phyloP scores from a whole-genome alignment of 1,140 invertebrate species.

The Penaeus chinensis region DNA sequence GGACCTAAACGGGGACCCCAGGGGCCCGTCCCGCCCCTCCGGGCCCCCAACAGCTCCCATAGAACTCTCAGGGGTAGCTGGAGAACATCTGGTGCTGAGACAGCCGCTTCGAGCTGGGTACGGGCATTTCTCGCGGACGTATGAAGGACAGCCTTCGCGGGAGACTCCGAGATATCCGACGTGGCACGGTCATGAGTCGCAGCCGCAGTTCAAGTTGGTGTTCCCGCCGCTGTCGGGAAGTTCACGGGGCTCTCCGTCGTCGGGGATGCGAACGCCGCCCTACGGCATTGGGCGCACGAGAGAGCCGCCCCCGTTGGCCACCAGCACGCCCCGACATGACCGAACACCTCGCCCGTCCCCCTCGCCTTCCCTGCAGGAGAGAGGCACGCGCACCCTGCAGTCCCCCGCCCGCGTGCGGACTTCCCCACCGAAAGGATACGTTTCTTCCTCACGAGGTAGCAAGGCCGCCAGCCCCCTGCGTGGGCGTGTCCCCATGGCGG shows the following conservation, averaged over 20 bases:
- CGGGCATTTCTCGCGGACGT: background rate
- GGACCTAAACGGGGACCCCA: slow-evolving; percentile 44
- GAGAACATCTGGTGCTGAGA: slow-evolving; percentile 19
- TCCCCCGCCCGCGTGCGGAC: slow-evolving; percentile 15
- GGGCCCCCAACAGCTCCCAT: slow-evolving; percentile 43
- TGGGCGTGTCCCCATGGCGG: slow-evolving; percentile 23
- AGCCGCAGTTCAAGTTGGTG: slow-evolving; percentile 21
- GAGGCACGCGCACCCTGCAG: slow-evolving; percentile 1
- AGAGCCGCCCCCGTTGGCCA: slow-evolving; percentile 57
- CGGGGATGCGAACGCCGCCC: background rate
- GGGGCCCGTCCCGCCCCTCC: slow-evolving; percentile 39
- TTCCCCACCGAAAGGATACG: background rate
- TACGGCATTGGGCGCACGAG: background rate
- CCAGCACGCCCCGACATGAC: slow-evolving; percentile 60
- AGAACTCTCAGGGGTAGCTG: slow-evolving; percentile 8
- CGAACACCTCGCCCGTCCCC: slow-evolving; percentile 47
- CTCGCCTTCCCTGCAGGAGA: slow-evolving; percentile 11
- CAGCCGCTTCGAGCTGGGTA: slow-evolving; percentile 9
- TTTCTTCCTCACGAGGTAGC: background rate
- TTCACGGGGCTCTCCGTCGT: background rate
- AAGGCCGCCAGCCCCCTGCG: slow-evolving; percentile 28
- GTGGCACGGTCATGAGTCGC: slow-evolving; percentile 30
- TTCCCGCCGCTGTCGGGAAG: slow-evolving; percentile 3
- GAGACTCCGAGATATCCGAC: slow-evolving; percentile 26
- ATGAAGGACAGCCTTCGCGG: background rate